A percentile compares a stretch with the other conserved stretches of the same genome.
Conservation (phyloP, 92 coral and sea anemone genomes). For the Palythoa heliodiscus region DNA sequence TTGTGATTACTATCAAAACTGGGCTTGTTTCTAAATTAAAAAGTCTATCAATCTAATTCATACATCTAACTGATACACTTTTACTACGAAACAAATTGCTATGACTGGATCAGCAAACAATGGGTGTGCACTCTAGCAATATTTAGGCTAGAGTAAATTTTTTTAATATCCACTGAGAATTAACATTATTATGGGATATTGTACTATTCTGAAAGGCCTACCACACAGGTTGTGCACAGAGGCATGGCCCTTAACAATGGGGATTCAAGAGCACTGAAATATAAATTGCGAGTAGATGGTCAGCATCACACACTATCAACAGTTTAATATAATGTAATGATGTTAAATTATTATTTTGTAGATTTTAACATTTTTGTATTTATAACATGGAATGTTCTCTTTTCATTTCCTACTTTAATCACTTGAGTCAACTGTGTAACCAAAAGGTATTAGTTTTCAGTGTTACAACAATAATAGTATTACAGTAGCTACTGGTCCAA, state of each 20-base stretch:
- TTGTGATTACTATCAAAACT: no score
- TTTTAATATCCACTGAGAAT: neutral
- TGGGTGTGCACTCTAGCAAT: neutral
- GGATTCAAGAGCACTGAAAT: slow-evolving; percentile 49
- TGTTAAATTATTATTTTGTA: neutral
- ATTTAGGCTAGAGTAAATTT: neutral
- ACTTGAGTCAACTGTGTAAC: neutral
- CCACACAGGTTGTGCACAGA: slow-evolving; percentile 55
- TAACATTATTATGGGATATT: slow-evolving; percentile 5
- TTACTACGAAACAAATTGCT: no score
- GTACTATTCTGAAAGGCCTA: slow-evolving; percentile 47
- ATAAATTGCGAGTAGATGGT: slow-evolving; percentile 36
- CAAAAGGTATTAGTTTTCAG: neutral
- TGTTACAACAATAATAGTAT: no score
- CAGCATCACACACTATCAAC: slow-evolving; percentile 30
- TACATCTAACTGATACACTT: no score
- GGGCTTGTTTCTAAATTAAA: no score
- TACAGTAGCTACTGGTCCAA: neutral
- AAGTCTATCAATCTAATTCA: no score
- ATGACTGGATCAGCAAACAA: no score
- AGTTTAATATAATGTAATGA: neutral
- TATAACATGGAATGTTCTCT: neutral
- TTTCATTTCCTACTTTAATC: neutral
- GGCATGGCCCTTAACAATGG: slow-evolving; percentile 51
- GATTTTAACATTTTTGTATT: neutral